These are phyloP conservation scores for Mythimna pallens DNA, from an alignment of 2,888 invertebrate species.

Conservation along the genomic window DNA sequence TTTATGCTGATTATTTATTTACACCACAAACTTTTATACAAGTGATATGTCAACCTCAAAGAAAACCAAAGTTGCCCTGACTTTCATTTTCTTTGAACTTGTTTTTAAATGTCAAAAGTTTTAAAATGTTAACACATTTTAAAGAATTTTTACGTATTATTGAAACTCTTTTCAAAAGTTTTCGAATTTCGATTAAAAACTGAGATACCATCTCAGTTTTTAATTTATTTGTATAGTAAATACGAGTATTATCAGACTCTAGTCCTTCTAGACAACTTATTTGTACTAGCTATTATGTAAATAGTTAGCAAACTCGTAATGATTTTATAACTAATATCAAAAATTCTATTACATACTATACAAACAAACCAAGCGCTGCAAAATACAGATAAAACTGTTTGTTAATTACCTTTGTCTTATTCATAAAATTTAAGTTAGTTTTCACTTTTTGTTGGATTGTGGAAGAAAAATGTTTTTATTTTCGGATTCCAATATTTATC, in stretches of 20 bases:
- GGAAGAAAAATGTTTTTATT: not conserved
- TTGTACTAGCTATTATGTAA: conserved; percentile 33
- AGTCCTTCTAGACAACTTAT: conserved; percentile 6
- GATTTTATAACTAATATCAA: conserved; percentile 39
- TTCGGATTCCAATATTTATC: not conserved
- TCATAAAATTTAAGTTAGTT: not conserved
- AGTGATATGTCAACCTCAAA: not conserved
- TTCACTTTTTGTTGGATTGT: not conserved
- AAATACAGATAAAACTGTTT: conserved; percentile 8
- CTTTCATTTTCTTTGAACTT: not conserved
- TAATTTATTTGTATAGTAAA: conserved; percentile 5
- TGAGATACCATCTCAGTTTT: not conserved
- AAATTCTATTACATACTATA: not conserved
- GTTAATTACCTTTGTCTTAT: not conserved
- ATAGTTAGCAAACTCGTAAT: conserved; percentile 36
- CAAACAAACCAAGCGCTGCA: conserved; percentile 18
- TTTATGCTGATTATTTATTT: not conserved
- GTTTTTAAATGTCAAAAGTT: conserved; percentile 4
- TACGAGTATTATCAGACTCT: conserved; percentile 6
- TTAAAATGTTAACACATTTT: not conserved
- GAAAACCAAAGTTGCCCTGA: not conserved
- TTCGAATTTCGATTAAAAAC: not conserved
- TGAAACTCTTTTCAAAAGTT: not conserved
- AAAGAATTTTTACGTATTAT: not conserved
- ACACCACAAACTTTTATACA: not conserved